Evolutionary conservation across 2,113 vertebrate species (phyloP).

Genomic region (Hippocampus mohnikei): DNA sequence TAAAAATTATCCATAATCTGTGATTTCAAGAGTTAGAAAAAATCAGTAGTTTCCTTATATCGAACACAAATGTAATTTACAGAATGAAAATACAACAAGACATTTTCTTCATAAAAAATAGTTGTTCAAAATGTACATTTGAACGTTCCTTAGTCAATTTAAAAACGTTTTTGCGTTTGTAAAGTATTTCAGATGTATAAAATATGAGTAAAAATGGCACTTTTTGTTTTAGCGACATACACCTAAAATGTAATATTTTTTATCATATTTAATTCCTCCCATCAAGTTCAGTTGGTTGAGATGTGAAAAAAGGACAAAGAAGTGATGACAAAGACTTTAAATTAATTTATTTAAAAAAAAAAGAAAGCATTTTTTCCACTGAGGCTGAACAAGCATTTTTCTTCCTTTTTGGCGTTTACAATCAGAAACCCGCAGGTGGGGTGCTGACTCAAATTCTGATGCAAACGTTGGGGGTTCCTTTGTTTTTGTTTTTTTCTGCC

Average conservation of each 20-base stretch:
- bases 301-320: neutral
- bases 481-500: slow-evolving; percentile 16
- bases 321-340: slow-evolving; percentile 59
- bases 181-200: too few relatives aligned
- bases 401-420: slow-evolving; percentile 65
- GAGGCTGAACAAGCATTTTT: slow-evolving; percentile 72
- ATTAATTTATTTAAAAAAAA: slow-evolving; percentile 76
- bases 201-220: too few relatives aligned
- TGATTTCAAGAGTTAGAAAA: neutral
- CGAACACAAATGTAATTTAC: neutral
- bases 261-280: neutral
- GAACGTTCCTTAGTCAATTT: too few relatives aligned
- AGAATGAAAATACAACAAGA: too few relatives aligned
- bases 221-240: too few relatives aligned
- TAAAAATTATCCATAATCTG: neutral
- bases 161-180: too few relatives aligned
- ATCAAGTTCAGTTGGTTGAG: neutral
- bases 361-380: slow-evolving; percentile 70
- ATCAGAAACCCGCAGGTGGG: slow-evolving; percentile 57
- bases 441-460: slow-evolving; percentile 47
- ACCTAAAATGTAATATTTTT: too few relatives aligned
- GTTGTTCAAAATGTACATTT: too few relatives aligned
- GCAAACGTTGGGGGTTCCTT: slow-evolving; percentile 67
- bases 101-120: too few relatives aligned
- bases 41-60: neutral